A percentile compares a stretch with the other conserved stretches of the same genome.
Conservation (phyloP, 2,113 vertebrate species). For the Isurus oxyrinchus region DNA sequence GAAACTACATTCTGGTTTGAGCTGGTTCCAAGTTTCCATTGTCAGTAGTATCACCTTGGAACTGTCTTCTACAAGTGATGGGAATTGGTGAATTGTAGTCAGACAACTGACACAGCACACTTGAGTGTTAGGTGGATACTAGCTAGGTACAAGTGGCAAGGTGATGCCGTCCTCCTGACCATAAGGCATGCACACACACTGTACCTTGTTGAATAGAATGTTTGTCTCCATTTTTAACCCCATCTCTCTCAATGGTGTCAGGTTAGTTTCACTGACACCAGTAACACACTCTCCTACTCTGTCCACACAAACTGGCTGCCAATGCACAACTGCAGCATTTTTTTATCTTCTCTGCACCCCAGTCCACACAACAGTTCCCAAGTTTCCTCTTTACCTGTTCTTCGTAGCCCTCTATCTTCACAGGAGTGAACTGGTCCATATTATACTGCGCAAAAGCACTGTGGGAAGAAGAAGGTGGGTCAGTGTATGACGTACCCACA, state of each 20-base stretch:
- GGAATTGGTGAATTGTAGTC: background rate
- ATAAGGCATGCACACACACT: background rate
- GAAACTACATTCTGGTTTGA: background rate
- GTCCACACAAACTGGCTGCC: background rate
- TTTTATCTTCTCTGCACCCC: background rate
- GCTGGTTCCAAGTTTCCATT: background rate
- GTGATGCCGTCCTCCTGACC: background rate
- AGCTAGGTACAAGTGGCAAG: background rate
- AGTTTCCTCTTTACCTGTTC: constrained; percentile 63
- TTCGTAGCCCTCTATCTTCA: constrained; percentile 82
- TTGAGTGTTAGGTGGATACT: background rate
- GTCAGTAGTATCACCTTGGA: background rate
- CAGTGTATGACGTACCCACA: background rate
- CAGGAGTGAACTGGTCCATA: constrained; percentile 91
- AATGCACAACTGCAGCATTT: background rate
- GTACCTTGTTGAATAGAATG: background rate
- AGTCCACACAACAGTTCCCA: background rate
- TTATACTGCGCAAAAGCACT: constrained; percentile 97
- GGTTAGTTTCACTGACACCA: background rate
- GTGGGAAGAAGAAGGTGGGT: constrained; percentile 39
- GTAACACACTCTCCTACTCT: background rate
- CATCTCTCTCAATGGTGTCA: background rate
- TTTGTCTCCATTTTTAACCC: background rate
- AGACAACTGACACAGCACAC: background rate
- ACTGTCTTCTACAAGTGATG: background rate